phyloP scores from a whole-genome alignment of 2,888 invertebrate species.

The Anticlea derivata region DNA sequence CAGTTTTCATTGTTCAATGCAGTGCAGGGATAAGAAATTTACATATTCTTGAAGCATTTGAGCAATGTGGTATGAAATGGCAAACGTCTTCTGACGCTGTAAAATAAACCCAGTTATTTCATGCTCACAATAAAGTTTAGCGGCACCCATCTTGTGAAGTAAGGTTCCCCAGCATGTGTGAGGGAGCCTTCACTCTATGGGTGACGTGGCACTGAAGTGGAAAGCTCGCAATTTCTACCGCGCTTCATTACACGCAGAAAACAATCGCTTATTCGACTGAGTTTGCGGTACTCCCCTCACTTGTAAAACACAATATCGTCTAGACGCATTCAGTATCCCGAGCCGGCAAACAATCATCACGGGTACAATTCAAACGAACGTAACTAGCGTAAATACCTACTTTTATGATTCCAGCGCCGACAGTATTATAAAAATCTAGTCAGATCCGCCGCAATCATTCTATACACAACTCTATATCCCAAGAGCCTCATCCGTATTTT shows the following conservation, averaged over 20 bases:
- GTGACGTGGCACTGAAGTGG: constrained; percentile 20
- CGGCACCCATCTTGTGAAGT: neutral
- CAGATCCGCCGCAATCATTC: constrained; percentile 32
- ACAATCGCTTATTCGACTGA: constrained; percentile 41
- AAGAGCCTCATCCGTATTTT: constrained; percentile 30
- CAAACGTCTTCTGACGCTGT: neutral
- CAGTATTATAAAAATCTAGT: constrained; percentile 31
- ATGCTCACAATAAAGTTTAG: neutral
- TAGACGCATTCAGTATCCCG: constrained; percentile 58
- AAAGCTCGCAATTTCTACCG: constrained; percentile 28
- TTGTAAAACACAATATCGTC: constrained; percentile 56
- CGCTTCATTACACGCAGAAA: constrained; percentile 38
- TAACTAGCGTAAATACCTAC: constrained; percentile 33
- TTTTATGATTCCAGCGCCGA: constrained; percentile 30
- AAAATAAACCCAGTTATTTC: neutral
- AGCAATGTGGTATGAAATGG: too few species aligned
- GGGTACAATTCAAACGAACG: constrained; percentile 34
- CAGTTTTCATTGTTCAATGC: too few species aligned
- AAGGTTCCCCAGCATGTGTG: neutral
- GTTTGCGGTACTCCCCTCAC: constrained; percentile 40
- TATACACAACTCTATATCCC: constrained; percentile 29
- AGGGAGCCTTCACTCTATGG: neutral
- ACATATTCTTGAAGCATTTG: too few species aligned
- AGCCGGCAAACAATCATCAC: constrained; percentile 35
- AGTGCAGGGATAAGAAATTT: too few species aligned